phyloP scores from a whole-genome alignment of 2,113 vertebrate genomes.

The Hiodon alosoides region DNA sequence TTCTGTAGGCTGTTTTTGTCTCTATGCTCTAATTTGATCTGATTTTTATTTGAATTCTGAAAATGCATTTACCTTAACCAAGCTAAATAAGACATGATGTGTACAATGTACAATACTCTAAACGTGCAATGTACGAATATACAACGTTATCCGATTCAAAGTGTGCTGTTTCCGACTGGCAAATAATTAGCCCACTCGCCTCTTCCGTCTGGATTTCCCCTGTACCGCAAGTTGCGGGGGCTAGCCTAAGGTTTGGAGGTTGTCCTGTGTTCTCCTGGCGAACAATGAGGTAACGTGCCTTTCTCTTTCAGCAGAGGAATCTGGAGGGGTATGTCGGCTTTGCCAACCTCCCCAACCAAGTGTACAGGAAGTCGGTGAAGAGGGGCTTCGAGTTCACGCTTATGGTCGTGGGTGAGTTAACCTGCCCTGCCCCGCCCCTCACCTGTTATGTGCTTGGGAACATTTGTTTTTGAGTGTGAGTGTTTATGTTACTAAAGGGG shows the following conservation, averaged over 20 bases:
- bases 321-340: slow-evolving; percentile 62
- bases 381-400: slow-evolving; percentile 67
- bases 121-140: background rate
- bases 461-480: too few species aligned
- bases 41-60: too few species aligned
- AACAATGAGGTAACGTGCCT: background rate
- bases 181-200: background rate
- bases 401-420: slow-evolving; percentile 59
- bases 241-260: background rate
- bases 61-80: too few species aligned
- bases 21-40: background rate
- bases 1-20: background rate
- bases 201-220: too few species aligned
- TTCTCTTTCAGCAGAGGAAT: slow-evolving; percentile 12
- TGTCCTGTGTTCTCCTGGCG: background rate
- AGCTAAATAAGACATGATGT: background rate
- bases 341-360: slow-evolving; percentile 61
- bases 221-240: too few species aligned
- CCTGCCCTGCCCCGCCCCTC: background rate
- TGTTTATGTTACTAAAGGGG: too few species aligned
- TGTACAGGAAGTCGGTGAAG: slow-evolving; percentile 65
- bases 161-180: background rate
- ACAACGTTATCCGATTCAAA: background rate
- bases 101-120: background rate
- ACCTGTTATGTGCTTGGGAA: too few species aligned